phyloP scores from a whole-genome alignment of 2,113 vertebrate species.

The Geothlypis trichas region DNA sequence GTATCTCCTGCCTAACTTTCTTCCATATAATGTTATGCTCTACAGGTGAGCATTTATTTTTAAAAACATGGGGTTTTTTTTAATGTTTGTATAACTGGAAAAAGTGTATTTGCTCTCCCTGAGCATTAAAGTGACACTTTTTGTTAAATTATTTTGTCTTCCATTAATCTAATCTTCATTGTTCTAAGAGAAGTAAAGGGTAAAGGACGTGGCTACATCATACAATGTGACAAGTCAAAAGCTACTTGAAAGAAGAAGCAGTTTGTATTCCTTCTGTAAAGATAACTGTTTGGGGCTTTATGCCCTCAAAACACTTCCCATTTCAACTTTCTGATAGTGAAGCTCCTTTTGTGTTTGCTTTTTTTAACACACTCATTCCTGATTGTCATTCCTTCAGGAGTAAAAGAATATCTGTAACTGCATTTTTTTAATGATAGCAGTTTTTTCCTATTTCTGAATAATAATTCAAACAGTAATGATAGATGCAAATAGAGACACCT shows the following conservation, averaged over 20 bases:
- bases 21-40: constrained; percentile 98
- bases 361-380: not conserved
- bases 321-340: not conserved
- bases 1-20: constrained; percentile 86
- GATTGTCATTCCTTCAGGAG: not conserved
- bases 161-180: not conserved
- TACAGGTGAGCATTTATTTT: constrained; percentile 84
- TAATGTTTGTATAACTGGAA: not conserved
- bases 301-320: not conserved
- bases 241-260: not conserved
- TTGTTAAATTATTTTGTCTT: not conserved
- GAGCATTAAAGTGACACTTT: not conserved
- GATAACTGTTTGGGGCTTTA: not conserved
- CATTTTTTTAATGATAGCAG: not conserved
- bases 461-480: not conserved
- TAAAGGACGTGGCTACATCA: not conserved
- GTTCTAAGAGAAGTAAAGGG: not conserved
- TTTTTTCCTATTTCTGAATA: not conserved
- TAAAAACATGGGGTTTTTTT: not conserved
- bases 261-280: not conserved
- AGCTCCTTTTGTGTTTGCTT: not conserved
- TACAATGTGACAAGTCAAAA: not conserved
- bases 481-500: not conserved
- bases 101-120: not conserved
- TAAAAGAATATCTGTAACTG: not conserved